These are phyloP conservation scores for Nemotelus pantherinus DNA, from an alignment of 2,888 invertebrate genomes.

Conservation along the genomic window DNA sequence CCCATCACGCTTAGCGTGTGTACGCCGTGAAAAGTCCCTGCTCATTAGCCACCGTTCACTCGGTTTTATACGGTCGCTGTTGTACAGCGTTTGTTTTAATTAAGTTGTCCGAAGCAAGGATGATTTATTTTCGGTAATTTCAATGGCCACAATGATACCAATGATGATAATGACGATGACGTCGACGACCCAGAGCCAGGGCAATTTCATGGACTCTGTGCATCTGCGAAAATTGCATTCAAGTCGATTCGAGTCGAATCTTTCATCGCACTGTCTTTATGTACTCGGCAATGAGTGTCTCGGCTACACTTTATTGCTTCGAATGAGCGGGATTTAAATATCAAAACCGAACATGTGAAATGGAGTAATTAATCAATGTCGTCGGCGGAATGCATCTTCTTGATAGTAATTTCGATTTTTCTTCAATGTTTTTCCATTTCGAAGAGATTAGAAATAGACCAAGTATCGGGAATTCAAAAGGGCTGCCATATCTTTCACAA, in stretches of 20 bases:
- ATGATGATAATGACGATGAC: conserved; percentile 19
- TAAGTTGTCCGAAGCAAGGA: conserved; percentile 44
- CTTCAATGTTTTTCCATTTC: conserved; percentile 28
- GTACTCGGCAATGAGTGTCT: neutral
- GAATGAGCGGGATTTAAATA: conserved; percentile 30
- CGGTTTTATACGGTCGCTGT: neutral
- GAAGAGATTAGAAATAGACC: conserved; percentile 44
- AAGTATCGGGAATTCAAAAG: neutral
- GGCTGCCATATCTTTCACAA: no score
- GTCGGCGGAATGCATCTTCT: conserved; percentile 41
- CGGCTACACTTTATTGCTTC: conserved; percentile 4
- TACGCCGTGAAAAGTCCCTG: neutral
- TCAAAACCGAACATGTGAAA: conserved; percentile 34
- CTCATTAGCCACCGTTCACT: neutral
- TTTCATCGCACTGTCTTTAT: neutral
- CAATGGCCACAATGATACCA: conserved; percentile 27
- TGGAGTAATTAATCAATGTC: conserved; percentile 50
- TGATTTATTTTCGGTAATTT: conserved; percentile 45
- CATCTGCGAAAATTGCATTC: conserved; percentile 26
- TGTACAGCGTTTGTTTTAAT: conserved; percentile 43
- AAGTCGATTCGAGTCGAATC: neutral
- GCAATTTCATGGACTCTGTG: conserved; percentile 10
- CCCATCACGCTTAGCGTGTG: neutral
- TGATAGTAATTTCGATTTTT: conserved; percentile 4
- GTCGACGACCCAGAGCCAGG: neutral